These are phyloP conservation scores for Eurystomus gularis DNA, from an alignment of 2,113 vertebrate species.

Conservation along the genomic window DNA sequence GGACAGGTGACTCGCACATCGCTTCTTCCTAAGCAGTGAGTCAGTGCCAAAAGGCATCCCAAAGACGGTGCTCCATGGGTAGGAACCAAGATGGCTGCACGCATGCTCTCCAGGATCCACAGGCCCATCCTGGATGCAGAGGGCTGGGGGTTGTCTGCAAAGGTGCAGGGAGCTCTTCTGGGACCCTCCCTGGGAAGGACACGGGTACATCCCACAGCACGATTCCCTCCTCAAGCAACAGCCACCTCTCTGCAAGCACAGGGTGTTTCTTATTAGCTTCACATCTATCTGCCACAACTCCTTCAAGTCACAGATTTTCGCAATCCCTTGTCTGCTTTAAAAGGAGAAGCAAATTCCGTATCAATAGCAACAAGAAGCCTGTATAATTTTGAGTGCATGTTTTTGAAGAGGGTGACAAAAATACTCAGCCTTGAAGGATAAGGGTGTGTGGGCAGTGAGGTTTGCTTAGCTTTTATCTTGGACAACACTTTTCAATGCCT, in stretches of 20 bases:
- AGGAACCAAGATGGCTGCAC: neutral
- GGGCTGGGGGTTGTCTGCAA: neutral
- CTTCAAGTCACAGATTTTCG: neutral
- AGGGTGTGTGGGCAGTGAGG: constrained; percentile 35
- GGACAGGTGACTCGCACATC: neutral
- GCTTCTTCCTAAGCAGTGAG: neutral
- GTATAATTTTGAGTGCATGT: neutral
- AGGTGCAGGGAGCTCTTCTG: neutral
- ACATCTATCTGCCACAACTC: neutral
- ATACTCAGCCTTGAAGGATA: constrained; percentile 59
- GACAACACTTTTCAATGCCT: constrained; percentile 43
- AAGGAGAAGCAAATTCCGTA: constrained; percentile 34
- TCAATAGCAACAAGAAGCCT: constrained; percentile 56
- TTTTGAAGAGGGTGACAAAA: constrained; percentile 19
- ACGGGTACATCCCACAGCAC: rapidly evolving
- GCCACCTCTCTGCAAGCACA: neutral
- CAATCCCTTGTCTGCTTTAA: constrained; percentile 34
- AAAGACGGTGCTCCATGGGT: neutral
- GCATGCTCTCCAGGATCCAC: neutral
- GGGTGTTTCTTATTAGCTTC: neutral
- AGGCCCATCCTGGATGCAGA: neutral
- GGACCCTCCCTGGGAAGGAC: neutral
- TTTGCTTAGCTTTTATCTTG: constrained; percentile 62
- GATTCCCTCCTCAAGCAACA: neutral
- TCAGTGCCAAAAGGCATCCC: neutral